Evolutionary conservation across 1,140 invertebrate species (phyloP), one percentile per base, ranked within the genome.

Genomic region (Goniozus legneri): DNA sequence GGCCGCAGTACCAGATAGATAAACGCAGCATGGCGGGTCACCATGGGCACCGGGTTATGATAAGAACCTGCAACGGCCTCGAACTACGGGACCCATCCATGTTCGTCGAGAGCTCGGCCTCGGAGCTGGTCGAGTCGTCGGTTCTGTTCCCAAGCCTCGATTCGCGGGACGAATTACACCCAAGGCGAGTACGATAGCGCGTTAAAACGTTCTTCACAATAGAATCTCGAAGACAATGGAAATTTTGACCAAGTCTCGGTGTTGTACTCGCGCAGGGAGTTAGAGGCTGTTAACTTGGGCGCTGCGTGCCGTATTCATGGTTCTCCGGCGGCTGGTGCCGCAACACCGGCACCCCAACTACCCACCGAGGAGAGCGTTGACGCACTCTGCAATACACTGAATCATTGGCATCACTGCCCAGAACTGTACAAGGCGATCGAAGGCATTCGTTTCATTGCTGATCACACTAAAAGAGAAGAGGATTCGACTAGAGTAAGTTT

Each of bases 341-440:
- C 71, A 54, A 46, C 65, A 38, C 56, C 65, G 47, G 51, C 54
- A 51, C 47, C 61, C 40, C 62, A 63, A 57, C 68, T 65, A 46
- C 67, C 61, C 37, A 76, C 65, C 16, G 62, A 68, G 51, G 69
- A 73, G 38, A 76, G 67, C 51, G 69, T 71, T 49, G 73, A 75
- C 54, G 69, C 67, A 44, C 69, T 72, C 49, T 83, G 65, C 71
- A 82, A 70, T 78, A 68, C 65, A 44, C 64, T 72, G 46, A 70
- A 83, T 48, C 80, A 86, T 54, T 90, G 88, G 87, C 87, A 90
- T 69, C 84, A 86, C 69, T 93, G 89, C 71, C 89, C 91, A n/a
- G 92, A 95, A 77, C 81, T 95, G 35, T 87, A 92, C 67, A 91
- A 91, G 73, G 91, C 92, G 54, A 91, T 95, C 60, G 89, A 92